phyloP scores from a whole-genome alignment of 2,797 vertebrate genomes.

The Acridotheres tristis region DNA sequence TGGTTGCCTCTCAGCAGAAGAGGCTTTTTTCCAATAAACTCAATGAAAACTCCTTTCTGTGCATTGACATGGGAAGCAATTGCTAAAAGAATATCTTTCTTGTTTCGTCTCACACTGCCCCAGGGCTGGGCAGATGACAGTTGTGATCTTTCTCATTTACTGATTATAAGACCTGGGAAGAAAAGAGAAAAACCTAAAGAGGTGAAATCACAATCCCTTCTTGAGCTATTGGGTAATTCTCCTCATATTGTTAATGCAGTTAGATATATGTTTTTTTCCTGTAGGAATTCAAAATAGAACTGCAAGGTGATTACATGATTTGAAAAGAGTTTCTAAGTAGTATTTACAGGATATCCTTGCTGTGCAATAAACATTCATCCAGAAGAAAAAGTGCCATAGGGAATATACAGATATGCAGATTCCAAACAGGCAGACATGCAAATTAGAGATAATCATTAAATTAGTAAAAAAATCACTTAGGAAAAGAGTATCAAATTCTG shows the following conservation, averaged over 20 bases:
- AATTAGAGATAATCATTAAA: neutral
- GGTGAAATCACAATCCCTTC: constrained; percentile 44
- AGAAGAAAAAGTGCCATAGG: neutral
- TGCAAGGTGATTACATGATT: neutral
- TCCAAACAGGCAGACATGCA: neutral
- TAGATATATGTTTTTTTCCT: neutral
- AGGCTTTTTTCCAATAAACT: constrained; percentile 55
- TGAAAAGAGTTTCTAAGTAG: neutral
- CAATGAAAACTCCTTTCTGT: constrained; percentile 63
- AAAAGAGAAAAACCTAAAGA: constrained; percentile 63
- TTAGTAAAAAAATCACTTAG: neutral
- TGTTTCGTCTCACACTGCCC: constrained; percentile 55
- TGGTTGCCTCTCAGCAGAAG: constrained; percentile 8
- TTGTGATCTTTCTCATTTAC: constrained; percentile 77
- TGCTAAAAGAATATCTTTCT: constrained; percentile 54
- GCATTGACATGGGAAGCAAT: constrained; percentile 66
- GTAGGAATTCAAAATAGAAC: neutral
- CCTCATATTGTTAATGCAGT: neutral
- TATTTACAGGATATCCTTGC: neutral
- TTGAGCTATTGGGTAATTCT: constrained; percentile 32
- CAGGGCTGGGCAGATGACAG: constrained; percentile 55
- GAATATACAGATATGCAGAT: neutral
- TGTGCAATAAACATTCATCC: neutral
- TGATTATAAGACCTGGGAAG: constrained; percentile 77
- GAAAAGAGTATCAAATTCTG: neutral